phyloP scores from a whole-genome alignment of 2,797 vertebrate species.

The Hydrolagus colliei region DNA sequence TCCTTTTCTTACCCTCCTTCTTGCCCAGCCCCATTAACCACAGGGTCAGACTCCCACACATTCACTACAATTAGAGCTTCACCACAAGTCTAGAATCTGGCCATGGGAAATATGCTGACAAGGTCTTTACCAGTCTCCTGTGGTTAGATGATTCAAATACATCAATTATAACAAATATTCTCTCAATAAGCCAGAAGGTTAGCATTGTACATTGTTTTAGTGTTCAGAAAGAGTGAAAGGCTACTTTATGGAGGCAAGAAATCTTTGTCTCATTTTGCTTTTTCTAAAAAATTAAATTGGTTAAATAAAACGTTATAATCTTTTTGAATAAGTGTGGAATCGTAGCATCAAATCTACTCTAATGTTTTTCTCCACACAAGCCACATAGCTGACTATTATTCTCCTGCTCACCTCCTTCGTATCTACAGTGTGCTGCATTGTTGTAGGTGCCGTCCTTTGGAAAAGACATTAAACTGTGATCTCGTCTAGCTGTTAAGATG shows the following conservation, averaged over 20 bases:
- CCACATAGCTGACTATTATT: too few relatives aligned
- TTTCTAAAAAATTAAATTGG: too few relatives aligned
- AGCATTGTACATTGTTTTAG: background rate
- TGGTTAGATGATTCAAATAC: slow-evolving; percentile 45
- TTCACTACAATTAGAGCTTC: slow-evolving; percentile 2
- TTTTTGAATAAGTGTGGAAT: too few relatives aligned
- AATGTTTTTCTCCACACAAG: too few relatives aligned
- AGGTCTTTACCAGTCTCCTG: slow-evolving; percentile 38
- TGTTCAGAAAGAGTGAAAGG: background rate
- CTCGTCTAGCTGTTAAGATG: too few relatives aligned
- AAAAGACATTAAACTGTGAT: too few relatives aligned
- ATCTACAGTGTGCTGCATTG: too few relatives aligned
- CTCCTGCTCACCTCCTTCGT: too few relatives aligned
- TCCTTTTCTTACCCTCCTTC: background rate
- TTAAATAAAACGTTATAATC: too few relatives aligned
- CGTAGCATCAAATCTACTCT: too few relatives aligned
- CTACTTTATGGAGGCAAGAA: background rate
- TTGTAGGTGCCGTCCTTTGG: too few relatives aligned
- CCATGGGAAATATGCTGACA: slow-evolving; percentile 45
- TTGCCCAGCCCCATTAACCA: slow-evolving; percentile 3
- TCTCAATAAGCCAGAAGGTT: background rate
- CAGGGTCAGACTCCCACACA: slow-evolving; percentile 6
- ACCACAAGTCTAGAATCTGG: background rate
- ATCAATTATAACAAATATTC: background rate
- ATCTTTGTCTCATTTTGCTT: too few relatives aligned